A percentile compares a stretch with the other conserved stretches of the same genome.
phyloP scores from a whole-genome alignment of 2,113 vertebrate genomes.

The Boleophthalmus pectinirostris region DNA sequence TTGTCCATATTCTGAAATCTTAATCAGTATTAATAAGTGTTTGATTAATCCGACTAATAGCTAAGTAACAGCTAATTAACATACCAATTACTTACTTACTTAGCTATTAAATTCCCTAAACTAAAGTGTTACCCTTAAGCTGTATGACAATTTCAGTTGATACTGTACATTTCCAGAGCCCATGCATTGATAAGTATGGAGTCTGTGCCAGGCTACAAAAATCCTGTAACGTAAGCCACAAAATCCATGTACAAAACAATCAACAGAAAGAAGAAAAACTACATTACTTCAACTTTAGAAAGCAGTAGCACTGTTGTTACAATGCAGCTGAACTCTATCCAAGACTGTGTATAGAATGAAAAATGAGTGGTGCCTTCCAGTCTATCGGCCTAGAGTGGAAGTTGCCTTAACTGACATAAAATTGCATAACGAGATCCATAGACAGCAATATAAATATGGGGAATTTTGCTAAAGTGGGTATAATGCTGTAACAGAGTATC shows the following conservation, averaged over 20 bases:
- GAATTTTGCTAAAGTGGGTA: background rate
- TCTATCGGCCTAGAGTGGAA: background rate
- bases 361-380: conserved; percentile 3
- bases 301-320: conserved; percentile 19
- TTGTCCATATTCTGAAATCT: too few relatives aligned
- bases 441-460: conserved; percentile 2
- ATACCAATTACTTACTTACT: too few relatives aligned
- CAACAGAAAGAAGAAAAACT: background rate
- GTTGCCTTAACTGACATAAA: background rate
- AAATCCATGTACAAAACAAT: background rate
- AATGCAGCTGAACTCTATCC: conserved; percentile 2
- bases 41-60: too few relatives aligned
- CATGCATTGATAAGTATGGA: too few relatives aligned
- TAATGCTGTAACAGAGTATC: background rate
- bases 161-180: too few relatives aligned
- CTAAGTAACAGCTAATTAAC: too few relatives aligned
- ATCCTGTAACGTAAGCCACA: background rate
- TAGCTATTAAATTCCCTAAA: too few relatives aligned
- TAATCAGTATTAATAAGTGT: too few relatives aligned
- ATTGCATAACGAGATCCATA: background rate
- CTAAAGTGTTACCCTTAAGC: too few relatives aligned
- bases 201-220: too few relatives aligned
- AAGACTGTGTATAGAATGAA: background rate
- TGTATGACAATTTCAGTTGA: too few relatives aligned
- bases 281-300: conserved; percentile 12